A percentile compares a stretch with the other conserved stretches of the same genome.
These are phyloP conservation scores for Drosophila ambigua DNA, from an alignment of 1,140 invertebrate genomes.

Conservation along the genomic window DNA sequence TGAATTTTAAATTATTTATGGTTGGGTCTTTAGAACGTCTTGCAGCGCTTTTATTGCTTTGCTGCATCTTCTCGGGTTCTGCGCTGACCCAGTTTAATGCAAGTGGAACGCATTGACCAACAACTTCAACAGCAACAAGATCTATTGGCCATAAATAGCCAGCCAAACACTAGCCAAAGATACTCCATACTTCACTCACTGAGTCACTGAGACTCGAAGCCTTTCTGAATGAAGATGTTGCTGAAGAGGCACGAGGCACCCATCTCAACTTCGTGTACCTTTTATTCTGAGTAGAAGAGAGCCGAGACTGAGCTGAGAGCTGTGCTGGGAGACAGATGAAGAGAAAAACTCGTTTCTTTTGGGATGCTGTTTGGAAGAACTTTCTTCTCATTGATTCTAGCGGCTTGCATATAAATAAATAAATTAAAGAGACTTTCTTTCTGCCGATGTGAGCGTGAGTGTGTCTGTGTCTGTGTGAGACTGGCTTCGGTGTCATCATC, in stretches of 20 bases:
- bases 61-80: slow-evolving; percentile 30
- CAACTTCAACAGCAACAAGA: slow-evolving; percentile 45
- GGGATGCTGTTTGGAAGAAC: slow-evolving; percentile 71
- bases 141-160: slow-evolving; percentile 70
- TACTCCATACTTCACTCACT: slow-evolving; percentile 45
- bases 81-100: slow-evolving; percentile 78
- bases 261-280: slow-evolving; percentile 19
- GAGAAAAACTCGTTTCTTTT: slow-evolving; percentile 44
- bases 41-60: slow-evolving; percentile 22
- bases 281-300: slow-evolving; percentile 47
- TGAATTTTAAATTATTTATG: slow-evolving; percentile 36
- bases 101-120: slow-evolving; percentile 78
- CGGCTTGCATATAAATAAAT: slow-evolving; percentile 75
- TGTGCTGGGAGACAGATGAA: slow-evolving; percentile 3
- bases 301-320: not conserved
- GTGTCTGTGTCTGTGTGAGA: slow-evolving; percentile 1
- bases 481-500: slow-evolving; percentile 70
- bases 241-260: slow-evolving; percentile 3
- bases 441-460: slow-evolving; percentile 35
- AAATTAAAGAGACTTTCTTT: slow-evolving; percentile 81
- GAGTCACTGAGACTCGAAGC: slow-evolving; percentile 14
- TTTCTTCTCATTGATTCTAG: slow-evolving; percentile 78
- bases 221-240: slow-evolving; percentile 38
- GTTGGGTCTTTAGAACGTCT: slow-evolving; percentile 17
- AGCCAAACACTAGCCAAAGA: slow-evolving; percentile 10